A percentile compares a stretch with the other conserved stretches of the same genome.
These are phyloP conservation scores for Sprattus sprattus DNA, from an alignment of 2,113 vertebrate species.

Conservation along the genomic window DNA sequence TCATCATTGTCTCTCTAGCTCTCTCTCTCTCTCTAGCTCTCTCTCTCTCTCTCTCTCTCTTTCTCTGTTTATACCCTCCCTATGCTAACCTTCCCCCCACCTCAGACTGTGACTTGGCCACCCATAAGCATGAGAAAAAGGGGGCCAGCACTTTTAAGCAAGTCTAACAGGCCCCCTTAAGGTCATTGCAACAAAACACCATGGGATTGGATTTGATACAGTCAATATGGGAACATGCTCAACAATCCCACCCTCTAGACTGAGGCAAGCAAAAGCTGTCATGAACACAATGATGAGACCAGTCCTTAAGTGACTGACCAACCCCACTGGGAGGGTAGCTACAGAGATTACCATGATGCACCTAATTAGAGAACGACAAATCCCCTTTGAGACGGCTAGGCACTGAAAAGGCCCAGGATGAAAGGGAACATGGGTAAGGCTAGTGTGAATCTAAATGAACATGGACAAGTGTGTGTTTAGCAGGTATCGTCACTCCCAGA, in stretches of 20 bases:
- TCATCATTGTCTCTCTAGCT: slow-evolving; percentile 34
- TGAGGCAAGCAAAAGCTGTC: slow-evolving; percentile 26
- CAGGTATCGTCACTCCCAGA: no score
- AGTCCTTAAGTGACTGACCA: slow-evolving; percentile 22
- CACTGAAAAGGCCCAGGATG: slow-evolving; percentile 14
- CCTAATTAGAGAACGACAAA: slow-evolving; percentile 67
- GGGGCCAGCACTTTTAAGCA: slow-evolving; percentile 21
- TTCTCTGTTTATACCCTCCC: background rate
- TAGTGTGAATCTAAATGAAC: slow-evolving; percentile 40
- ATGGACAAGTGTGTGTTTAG: slow-evolving; percentile 17
- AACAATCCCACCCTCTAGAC: background rate
- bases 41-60: background rate
- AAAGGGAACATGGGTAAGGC: slow-evolving; percentile 42
- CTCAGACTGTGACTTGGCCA: slow-evolving; percentile 35
- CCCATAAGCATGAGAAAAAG: slow-evolving; percentile 39
- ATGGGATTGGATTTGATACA: slow-evolving; percentile 55
- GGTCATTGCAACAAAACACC: slow-evolving; percentile 48
- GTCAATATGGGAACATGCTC: slow-evolving; percentile 47
- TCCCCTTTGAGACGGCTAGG: slow-evolving; percentile 32
- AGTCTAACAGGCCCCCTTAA: slow-evolving; percentile 29
- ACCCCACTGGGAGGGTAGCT: slow-evolving; percentile 36
- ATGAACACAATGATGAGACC: slow-evolving; percentile 36
- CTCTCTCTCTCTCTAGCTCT: background rate
- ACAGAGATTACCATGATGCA: slow-evolving; percentile 75
- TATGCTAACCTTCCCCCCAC: background rate